These are phyloP conservation scores for Neosalanx taihuensis DNA, from an alignment of 2,797 vertebrate species.

Conservation along the genomic window DNA sequence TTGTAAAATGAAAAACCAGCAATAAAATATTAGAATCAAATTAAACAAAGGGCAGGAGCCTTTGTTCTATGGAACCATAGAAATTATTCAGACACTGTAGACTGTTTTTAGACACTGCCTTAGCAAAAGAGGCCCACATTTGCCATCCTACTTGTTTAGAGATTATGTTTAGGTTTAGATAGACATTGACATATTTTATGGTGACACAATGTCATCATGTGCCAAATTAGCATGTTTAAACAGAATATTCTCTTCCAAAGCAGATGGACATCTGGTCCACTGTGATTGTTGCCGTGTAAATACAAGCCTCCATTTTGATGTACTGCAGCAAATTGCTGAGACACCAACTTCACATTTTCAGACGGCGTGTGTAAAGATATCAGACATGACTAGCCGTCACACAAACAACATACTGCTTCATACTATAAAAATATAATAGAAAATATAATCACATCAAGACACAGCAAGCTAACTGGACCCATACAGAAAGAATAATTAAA, in stretches of 20 bases:
- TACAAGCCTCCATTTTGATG: conserved; percentile 9
- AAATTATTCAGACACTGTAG: conserved; percentile 7
- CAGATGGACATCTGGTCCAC: conserved; percentile 2
- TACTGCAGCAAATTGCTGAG: conserved; percentile 1
- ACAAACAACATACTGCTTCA: background rate
- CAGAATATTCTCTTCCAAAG: background rate
- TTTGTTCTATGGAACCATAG: background rate
- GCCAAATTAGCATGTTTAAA: background rate
- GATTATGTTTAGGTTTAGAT: conserved; percentile 9
- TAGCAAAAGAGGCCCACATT: background rate
- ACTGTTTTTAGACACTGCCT: background rate
- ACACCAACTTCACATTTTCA: conserved; percentile 2
- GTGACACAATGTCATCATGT: background rate
- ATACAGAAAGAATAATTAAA: background rate
- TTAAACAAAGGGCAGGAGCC: background rate
- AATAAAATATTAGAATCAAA: background rate
- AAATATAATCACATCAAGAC: background rate
- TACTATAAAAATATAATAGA: too few relatives aligned
- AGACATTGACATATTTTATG: background rate
- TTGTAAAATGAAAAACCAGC: background rate
- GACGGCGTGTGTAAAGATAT: background rate
- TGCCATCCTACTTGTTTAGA: background rate
- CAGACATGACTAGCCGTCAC: background rate
- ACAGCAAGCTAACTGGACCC: background rate
- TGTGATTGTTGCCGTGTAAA: background rate